Percentiles rank a stretch among this genome's conserved stretches.
Conservation (phyloP, 2,888 invertebrate genomes). For the Netelia melanura region DNA sequence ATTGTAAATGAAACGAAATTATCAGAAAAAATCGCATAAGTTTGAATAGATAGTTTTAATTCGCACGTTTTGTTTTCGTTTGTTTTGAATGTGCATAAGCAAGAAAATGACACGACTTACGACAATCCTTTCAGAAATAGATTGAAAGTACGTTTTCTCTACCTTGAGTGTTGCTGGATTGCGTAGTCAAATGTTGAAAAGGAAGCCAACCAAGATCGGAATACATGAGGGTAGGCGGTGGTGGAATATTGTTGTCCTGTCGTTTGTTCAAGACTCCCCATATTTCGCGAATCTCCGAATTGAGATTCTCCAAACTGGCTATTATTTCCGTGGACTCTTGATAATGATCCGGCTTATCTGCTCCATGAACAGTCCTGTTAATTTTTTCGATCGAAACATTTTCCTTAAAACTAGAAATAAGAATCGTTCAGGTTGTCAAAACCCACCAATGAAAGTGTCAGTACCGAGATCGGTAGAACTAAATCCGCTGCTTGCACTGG, state of each 20-base stretch:
- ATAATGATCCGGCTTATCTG: slow-evolving; percentile 85
- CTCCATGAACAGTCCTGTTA: slow-evolving; percentile 20
- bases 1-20: too few species aligned
- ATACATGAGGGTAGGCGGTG: slow-evolving; percentile 86
- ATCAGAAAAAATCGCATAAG: too few species aligned
- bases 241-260: slow-evolving; percentile 86
- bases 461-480: slow-evolving; percentile 89
- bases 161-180: slow-evolving; percentile 80
- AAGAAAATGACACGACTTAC: too few species aligned
- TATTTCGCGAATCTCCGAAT: slow-evolving; percentile 90
- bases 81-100: too few species aligned
- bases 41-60: too few species aligned
- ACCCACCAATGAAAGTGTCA: slow-evolving; percentile 84
- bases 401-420: not conserved
- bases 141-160: slow-evolving; percentile 5
- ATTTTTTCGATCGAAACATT: not conserved
- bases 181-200: slow-evolving; percentile 78
- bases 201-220: slow-evolving; percentile 87
- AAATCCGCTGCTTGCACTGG: slow-evolving; percentile 88
- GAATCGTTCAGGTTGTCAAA: slow-evolving; percentile 3
- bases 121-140: not conserved
- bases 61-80: too few species aligned
- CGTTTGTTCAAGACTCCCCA: slow-evolving; percentile 89
- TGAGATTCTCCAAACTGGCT: slow-evolving; percentile 89
- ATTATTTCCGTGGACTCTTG: slow-evolving; percentile 90